Evolutionary conservation across 2,888 invertebrate genomes (phyloP).

Genomic region (Pandemis heparana): DNA sequence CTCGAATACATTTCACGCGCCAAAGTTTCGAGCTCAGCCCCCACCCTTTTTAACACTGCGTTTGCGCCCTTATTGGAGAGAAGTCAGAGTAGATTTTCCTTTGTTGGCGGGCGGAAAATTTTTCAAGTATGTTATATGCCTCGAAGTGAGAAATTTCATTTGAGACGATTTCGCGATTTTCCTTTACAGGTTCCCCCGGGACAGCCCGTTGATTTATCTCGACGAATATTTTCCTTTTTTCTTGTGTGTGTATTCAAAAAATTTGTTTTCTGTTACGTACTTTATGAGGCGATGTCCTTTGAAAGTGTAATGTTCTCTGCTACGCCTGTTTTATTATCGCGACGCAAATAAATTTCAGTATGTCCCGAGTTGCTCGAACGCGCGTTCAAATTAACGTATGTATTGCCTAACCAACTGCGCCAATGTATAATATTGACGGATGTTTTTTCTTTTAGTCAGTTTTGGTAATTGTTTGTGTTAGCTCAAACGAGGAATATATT

Average conservation of each 20-base stretch:
- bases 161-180: conserved; percentile 80
- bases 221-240: conserved; percentile 57
- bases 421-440: neutral
- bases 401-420: neutral
- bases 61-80: conserved; percentile 44
- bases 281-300: conserved; percentile 39
- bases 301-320: conserved; percentile 31
- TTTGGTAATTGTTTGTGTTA: too few relatives aligned
- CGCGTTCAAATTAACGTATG: neutral
- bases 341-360: conserved; percentile 9
- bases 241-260: conserved; percentile 53
- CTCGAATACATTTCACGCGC: conserved; percentile 74
- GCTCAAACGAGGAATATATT: too few relatives aligned
- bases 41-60: conserved; percentile 28
- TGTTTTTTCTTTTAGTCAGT: too few relatives aligned
- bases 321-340: conserved; percentile 22
- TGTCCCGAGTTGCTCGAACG: neutral
- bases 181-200: conserved; percentile 67
- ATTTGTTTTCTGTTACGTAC: conserved; percentile 45
- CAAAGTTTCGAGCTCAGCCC: conserved; percentile 60
- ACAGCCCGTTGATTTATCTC: conserved; percentile 75
- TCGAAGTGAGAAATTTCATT: conserved; percentile 82
- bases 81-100: conserved; percentile 47
- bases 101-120: conserved; percentile 47
- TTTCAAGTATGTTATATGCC: conserved; percentile 67